Evolutionary conservation across 2,888 invertebrate genomes (phyloP), one percentile per base, ranked within the genome.

Genomic region (Xylocampa areola): DNA sequence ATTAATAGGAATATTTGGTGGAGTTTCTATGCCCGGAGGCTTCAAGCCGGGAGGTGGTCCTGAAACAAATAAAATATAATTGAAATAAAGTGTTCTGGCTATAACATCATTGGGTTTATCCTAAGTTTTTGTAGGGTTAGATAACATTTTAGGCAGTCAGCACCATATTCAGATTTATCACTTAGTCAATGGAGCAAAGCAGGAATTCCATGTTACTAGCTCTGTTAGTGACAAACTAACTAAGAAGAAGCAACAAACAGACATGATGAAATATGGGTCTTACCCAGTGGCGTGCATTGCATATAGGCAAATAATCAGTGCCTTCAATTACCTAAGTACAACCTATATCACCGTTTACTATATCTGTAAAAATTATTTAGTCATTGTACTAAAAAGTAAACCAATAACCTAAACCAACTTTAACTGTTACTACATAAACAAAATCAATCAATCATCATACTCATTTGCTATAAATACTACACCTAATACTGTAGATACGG

Each of bases 1-100:
- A 77, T 85, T 88, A 23, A 84, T 72, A 4, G 87, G 77, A 39
- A 80, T 68, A 60, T 76, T 84, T 16, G 86, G 86, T 17, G 91
- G 89, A 1, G 83, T 82, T 23, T 95, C 94, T 36, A 94, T 76
- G 13, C 92, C 93, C 10, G 94, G 92, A 1, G 91, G 93, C 70
- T 94, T 94, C 14, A 92, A 40, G 7, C 66, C 79, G 1, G 77
- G 79, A 1, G 87, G 87, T 3, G 85, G 88, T 25, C 91, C 94
- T 94, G 79, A 29, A 90, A 89, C 85, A 91, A 89, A 52, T 51
- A 71, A 52, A 58, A 44, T 39, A 40, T 5, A 13, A 30, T 27
- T 54, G 35, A 19, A 50, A 35, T 25, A 14, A 35, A 3, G 13
- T 33, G 19, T 13, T 21, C 2, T 21, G 5, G 5, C 3, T 21